phyloP scores from a whole-genome alignment of 2,797 vertebrate genomes.

The Clamator glandarius region DNA sequence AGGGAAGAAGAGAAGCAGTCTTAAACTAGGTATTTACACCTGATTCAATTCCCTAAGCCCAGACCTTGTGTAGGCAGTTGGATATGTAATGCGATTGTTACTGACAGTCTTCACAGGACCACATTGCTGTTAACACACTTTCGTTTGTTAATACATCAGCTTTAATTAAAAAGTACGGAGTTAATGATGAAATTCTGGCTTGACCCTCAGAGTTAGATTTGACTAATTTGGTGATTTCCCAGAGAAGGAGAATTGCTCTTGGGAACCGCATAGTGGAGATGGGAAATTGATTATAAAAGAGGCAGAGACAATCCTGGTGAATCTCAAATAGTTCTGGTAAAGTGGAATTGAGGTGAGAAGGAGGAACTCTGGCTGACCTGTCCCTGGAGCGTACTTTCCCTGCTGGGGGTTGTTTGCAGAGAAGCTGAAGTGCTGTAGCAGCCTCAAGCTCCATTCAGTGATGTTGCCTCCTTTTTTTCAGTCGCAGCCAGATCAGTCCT shows the following conservation, averaged over 20 bases:
- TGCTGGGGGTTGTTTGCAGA: neutral
- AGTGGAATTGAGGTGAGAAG: neutral
- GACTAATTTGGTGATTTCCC: constrained; percentile 34
- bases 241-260: constrained; percentile 27
- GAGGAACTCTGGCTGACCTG: neutral
- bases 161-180: constrained; percentile 51
- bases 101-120: neutral
- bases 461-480: neutral
- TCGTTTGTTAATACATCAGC: neutral
- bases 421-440: neutral
- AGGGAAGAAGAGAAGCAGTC: neutral
- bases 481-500: constrained; percentile 49
- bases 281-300: neutral
- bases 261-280: neutral
- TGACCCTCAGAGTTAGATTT: constrained; percentile 14
- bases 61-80: neutral
- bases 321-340: neutral
- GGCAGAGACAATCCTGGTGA: neutral
- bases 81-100: neutral
- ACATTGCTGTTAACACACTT: neutral
- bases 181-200: constrained; percentile 6
- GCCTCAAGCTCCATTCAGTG: constrained; percentile 2
- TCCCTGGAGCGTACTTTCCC: neutral
- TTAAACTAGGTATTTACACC: neutral
- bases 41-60: neutral